A percentile compares a stretch with the other conserved stretches of the same genome.
Evolutionary conservation across 2,113 vertebrate species (phyloP).

Genomic region (Crotophaga sulcirostris): DNA sequence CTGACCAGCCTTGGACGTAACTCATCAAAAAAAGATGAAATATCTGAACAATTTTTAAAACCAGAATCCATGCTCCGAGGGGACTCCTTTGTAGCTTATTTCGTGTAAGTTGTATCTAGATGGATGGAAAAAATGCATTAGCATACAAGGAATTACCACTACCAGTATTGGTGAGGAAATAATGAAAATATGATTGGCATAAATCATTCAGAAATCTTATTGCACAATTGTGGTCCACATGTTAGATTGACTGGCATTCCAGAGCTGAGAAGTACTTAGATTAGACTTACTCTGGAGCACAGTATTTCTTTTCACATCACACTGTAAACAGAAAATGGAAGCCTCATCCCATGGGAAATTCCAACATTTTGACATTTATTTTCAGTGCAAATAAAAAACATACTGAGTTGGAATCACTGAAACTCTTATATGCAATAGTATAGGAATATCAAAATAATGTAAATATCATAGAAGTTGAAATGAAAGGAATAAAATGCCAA

Average conservation of each 20-base stretch:
- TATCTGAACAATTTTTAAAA: not conserved
- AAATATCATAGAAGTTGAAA: constrained; percentile 51
- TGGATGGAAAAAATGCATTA: not conserved
- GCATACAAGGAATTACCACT: not conserved
- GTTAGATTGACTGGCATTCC: not conserved
- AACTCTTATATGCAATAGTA: not conserved
- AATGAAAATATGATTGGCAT: constrained; percentile 39
- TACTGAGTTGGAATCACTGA: not conserved
- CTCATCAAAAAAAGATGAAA: not conserved
- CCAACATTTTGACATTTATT: constrained; percentile 56
- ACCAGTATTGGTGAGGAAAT: not conserved
- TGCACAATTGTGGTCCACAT: not conserved
- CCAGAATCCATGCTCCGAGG: not conserved
- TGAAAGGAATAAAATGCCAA: constrained; percentile 49
- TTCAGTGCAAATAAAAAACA: constrained; percentile 43
- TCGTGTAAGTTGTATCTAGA: not conserved
- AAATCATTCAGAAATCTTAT: constrained; percentile 24
- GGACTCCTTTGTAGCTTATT: not conserved
- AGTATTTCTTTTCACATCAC: not conserved
- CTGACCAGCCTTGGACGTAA: not conserved
- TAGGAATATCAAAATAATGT: constrained; percentile 45
- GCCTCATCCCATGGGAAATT: constrained; percentile 16
- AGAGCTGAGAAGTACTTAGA: constrained; percentile 8
- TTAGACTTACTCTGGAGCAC: constrained; percentile 5
- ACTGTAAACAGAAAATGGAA: constrained; percentile 25